Conservation (phyloP, 1,140 invertebrate genomes). For the Orchestia grillus region DNA sequence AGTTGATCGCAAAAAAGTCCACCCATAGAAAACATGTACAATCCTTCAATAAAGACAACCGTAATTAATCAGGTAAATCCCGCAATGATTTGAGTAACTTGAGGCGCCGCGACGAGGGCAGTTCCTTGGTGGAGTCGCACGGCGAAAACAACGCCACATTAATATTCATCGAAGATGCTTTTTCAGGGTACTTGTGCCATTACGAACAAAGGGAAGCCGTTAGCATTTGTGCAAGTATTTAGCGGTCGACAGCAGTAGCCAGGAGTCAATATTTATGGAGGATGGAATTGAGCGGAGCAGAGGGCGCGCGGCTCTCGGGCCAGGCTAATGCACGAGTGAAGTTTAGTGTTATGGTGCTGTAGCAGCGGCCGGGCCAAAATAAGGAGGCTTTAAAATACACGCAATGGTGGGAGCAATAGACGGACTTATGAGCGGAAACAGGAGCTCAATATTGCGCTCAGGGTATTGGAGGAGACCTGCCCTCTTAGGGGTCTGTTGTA, state of each 20-base stretch:
- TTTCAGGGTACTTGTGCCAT: neutral
- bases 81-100: no score
- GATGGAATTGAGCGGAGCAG: neutral
- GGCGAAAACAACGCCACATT: neutral
- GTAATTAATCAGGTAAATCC: no score
- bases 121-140: neutral
- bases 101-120: neutral
- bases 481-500: neutral
- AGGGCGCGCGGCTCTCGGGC: neutral
- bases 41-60: no score
- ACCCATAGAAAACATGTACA: no score
- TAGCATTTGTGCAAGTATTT: slow-evolving; percentile 29
- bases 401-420: slow-evolving; percentile 39
- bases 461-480: neutral
- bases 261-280: slow-evolving; percentile 37
- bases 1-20: no score
- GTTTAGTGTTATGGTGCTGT: slow-evolving; percentile 32
- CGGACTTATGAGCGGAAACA: neutral
- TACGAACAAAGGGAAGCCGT: neutral
- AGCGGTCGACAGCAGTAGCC: slow-evolving; percentile 21
- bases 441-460: slow-evolving; percentile 1
- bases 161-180: neutral
- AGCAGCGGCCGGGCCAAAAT: neutral
- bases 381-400: slow-evolving; percentile 35
- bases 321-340: slow-evolving; percentile 18